Base-by-base conservation (phyloP, 2,113 vertebrate genomes). In the Podocnemis expansa region DNA sequence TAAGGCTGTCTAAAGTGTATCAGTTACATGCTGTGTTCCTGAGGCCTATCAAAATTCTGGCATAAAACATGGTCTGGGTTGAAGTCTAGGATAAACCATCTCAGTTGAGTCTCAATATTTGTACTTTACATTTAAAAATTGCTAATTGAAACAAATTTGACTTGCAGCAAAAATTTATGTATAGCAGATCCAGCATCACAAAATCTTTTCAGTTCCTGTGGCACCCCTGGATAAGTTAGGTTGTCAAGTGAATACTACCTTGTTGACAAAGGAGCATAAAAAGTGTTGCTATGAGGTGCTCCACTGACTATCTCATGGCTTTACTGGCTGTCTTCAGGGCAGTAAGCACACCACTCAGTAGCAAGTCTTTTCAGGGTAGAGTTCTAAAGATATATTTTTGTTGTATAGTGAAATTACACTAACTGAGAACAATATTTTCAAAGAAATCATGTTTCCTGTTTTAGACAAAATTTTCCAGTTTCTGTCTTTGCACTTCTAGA, bases 1-100 rank as follows among this genome's bases (percentile, higher is more conserved):
- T 4, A 1, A 13, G 45, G 43, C 19, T 87, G 41, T 38, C 2
- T 1, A 89, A 16, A 19, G 3, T 80, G 17, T 85, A 10, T 45
- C 43, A 34, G 6, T 73, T 60, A 34, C 2, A 4, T 19, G 43
- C 13, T 58, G 8, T 6, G 19, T 82, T 81, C 31, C 89, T 73
- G 38, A 73, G 38, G 70, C 10, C 6, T 21, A 9, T 43, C 38
- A 89, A 41, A 84, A 51, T 0, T 0, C 38, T 51, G 27, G 67
- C 17, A 43, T 85, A 76, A 82, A 41, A 58, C 5, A 19, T 81
- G 25, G 10, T 81, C 82, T 83, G 88, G 47, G 1, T 55, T 54
- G 51, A 91, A 84, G 89, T 78, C 41, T 67, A 49, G 1, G 12
- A 16, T 10, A 89, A 82, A 22, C 2, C 31, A 43, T 34, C 52